Conservation (phyloP, 2,113 vertebrate genomes). For the Gopherus evgoodei region DNA sequence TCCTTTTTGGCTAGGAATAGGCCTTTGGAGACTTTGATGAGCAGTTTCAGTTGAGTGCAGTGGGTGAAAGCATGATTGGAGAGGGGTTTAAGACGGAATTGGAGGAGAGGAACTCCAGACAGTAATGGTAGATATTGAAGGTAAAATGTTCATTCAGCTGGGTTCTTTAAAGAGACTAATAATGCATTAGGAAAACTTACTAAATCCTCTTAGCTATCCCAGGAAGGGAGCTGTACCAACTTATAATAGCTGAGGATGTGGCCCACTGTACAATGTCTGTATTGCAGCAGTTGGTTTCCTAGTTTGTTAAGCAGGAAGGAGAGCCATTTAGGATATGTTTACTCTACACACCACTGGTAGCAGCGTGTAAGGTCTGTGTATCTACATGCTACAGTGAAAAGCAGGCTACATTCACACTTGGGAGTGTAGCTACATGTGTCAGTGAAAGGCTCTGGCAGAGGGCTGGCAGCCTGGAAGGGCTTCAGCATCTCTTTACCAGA, state of each 20-base stretch:
- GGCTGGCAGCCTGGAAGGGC: no score
- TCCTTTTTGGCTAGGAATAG: no score
- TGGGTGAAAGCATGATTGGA: no score
- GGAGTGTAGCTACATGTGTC: no score
- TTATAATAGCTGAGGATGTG: neutral
- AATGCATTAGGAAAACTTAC: neutral
- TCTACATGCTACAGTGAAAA: no score
- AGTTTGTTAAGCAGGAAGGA: neutral
- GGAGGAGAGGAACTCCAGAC: neutral
- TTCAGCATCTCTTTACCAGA: no score
- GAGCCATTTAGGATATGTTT: neutral
- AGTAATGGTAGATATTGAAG: neutral
- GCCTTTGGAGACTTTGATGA: neutral
- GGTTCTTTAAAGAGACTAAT: neutral
- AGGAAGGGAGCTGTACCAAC: neutral
- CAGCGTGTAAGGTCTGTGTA: no score
- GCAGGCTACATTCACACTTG: no score
- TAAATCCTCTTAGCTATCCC: neutral
- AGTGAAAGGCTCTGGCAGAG: no score
- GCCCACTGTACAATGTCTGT: neutral
- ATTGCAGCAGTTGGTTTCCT: neutral
- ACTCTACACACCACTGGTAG: no score
- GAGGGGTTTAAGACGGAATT: no score
- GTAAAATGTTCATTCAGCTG: neutral
- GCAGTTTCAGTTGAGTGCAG: neutral